Percentiles rank a stretch among this genome's conserved stretches.
These are phyloP conservation scores for Drosophila bifasciata DNA, from an alignment of 1,140 invertebrate species.

Conservation along the genomic window DNA sequence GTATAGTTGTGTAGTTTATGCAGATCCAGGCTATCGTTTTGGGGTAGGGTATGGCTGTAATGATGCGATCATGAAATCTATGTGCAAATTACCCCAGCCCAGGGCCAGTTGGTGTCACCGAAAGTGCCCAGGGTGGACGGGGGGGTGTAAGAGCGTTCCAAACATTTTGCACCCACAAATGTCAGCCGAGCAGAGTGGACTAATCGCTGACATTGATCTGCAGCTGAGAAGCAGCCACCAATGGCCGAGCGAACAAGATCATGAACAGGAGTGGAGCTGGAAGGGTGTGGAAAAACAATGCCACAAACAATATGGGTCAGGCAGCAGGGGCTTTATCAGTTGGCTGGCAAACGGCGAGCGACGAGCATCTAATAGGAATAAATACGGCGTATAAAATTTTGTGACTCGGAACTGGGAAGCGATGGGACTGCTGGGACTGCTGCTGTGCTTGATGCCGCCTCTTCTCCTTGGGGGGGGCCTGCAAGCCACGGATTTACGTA, in stretches of 20 bases:
- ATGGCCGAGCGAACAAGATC: conserved; percentile 58
- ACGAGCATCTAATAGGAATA: conserved; percentile 14
- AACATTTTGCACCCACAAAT: conserved; percentile 40
- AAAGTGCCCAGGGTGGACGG: too few species aligned
- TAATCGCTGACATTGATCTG: conserved; percentile 59
- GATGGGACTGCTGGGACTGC: conserved; percentile 25
- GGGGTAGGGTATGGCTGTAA: conserved; percentile 27
- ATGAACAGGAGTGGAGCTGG: conserved; percentile 40
- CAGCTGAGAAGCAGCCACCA: conserved; percentile 20
- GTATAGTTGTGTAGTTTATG: too few species aligned
- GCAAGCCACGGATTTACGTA: conserved; percentile 56
- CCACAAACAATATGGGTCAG: conserved; percentile 36
- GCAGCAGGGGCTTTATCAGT: conserved; percentile 60
- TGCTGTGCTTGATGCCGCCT: conserved; percentile 1
- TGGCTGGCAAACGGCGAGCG: conserved; percentile 38
- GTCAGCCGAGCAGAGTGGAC: conserved; percentile 16
- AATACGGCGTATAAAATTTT: conserved; percentile 33
- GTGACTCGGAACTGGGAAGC: conserved; percentile 16
- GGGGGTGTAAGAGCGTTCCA: conserved; percentile 27
- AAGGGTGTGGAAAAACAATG: too few species aligned
- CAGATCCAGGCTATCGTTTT: not conserved
- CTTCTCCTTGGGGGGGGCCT: conserved; percentile 22
- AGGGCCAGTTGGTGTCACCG: conserved; percentile 38
- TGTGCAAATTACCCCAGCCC: conserved; percentile 42
- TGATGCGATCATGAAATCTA: conserved; percentile 37